Evolutionary conservation across 1,140 invertebrate genomes (phyloP), one percentile per base, ranked within the genome.

Genomic region (Eubasilissa regina): DNA sequence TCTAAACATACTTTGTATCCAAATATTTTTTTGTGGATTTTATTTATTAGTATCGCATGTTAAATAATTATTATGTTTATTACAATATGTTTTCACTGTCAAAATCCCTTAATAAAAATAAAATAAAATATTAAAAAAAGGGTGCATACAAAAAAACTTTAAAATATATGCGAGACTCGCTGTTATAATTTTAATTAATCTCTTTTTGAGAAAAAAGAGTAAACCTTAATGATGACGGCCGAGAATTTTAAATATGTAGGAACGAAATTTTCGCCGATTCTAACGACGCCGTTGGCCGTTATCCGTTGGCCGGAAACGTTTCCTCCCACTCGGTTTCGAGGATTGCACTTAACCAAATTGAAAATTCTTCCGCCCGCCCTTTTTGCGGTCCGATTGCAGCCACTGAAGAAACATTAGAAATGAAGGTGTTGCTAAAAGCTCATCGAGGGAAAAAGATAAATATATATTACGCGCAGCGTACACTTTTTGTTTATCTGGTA

Each of bases 301-400:
- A 47, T 17, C 62, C 44, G 62, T 13, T 47, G 62, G 62, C 43
- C 62, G 44, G 13, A 66, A 66, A 43, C 0, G 44, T 44, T 64
- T 13, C 60, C 60, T 66, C 45, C 43, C n/a, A 11, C 17, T 21
- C 25, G 44, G 35, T 0, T 4, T 13, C 11, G 12, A 21, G 17
- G 25, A n/a, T 35, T 64, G 74, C 74, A 76, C 74, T 76, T 76
- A 76, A 64, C 35, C 58, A 76, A 62, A 76, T 76, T 76, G 74
- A 62, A 76, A 76, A 44, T 76, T 76, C 51, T 25, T 43, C 64
- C 17, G n/a, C 25, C 66, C 15, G 43, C 43, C 66, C 66, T 47
- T 60, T 60, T 35, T 60, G 11, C 11, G 21, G 58, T 19, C 10
- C 21, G 58, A 19, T 60, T 60, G 11, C 21, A 19, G 10, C 10